Conservation (phyloP, 2,113 vertebrate species). For the Oryzias woworae region DNA sequence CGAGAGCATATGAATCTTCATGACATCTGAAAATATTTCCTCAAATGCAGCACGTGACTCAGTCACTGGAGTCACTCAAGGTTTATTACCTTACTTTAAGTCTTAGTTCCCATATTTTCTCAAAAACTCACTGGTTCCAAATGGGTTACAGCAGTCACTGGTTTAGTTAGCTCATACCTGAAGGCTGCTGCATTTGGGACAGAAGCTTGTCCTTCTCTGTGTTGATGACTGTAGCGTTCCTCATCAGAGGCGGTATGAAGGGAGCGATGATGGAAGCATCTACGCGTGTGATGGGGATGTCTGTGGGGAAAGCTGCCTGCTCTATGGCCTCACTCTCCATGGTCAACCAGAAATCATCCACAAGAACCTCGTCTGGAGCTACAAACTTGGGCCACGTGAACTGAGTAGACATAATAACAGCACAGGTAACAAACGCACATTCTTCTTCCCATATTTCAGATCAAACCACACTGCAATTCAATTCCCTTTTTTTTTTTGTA, state of each 20-base stretch:
- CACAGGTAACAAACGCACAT: background rate
- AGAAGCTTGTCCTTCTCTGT: constrained; percentile 92
- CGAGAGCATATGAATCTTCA: background rate
- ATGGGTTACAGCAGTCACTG: too few relatives aligned
- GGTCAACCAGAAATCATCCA: constrained; percentile 96
- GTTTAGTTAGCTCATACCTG: constrained; percentile 39
- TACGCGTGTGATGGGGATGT: constrained; percentile 92
- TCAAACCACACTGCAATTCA: too few relatives aligned
- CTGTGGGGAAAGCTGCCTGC: constrained; percentile 90
- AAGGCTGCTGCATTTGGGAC: constrained; percentile 41
- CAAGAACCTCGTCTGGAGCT: constrained; percentile 88
- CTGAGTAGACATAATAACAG: constrained; percentile 60
- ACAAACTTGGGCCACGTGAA: constrained; percentile 95
- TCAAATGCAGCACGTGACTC: background rate
- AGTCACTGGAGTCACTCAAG: background rate
- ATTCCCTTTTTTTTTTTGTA: too few relatives aligned
- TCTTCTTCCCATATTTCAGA: too few relatives aligned
- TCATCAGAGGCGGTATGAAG: constrained; percentile 95
- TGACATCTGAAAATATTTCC: background rate
- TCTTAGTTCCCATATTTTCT: too few relatives aligned
- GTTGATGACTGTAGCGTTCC: constrained; percentile 86
- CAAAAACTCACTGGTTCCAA: too few relatives aligned
- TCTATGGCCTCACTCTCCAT: constrained; percentile 98
- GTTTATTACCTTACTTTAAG: too few relatives aligned
- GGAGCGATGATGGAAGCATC: constrained; percentile 96